Evolutionary conservation across 2,888 invertebrate genomes (phyloP), one percentile per base, ranked within the genome.

Genomic region (Mythimna vitellina): DNA sequence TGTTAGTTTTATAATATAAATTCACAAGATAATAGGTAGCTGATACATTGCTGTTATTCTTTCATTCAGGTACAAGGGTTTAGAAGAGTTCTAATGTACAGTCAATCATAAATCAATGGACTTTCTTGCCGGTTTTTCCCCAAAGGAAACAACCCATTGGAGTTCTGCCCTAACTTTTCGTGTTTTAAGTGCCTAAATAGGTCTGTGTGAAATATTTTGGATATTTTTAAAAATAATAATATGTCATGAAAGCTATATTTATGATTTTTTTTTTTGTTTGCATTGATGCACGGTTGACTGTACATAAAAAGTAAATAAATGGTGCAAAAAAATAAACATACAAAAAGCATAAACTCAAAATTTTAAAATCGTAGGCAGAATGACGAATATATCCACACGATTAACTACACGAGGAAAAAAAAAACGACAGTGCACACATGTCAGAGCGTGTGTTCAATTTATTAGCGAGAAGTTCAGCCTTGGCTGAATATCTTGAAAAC

Each of bases 361-460:
- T 38, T 5, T 75, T 0, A 0, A 64, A 35, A 53, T 57, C 35
- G 12, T 66, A 69, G 73, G 65, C 67, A 68, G 73, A 69, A 77
- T 73, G 61, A 76, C 64, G 64, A 70, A 51, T 56, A 38, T 42
- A 57, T 32, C 57, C 75, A 69, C n/a, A n/a, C n/a, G n/a, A n/a
- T n/a, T n/a, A n/a, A 58, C 53, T 65, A 61, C 53, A 62, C 25
- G 61, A 62, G 58, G 58, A 38, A 57, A 70, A 81, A 83, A 83
- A 81, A 74, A 78, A 73, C 29, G 17, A 56, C 61, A 65, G 56
- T 78, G 76, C 76, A 87, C 76, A 87, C 79, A 87, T 82, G 86
- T 85, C 83, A 80, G 42, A 71, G 64, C 72, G 74, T 75, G 73
- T 60, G 67, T 53, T 63, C 65, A 70, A 42, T 60, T 25, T 46